phyloP scores from a whole-genome alignment of 2,888 invertebrate species.

The Chalcosyrphus nemorum region DNA sequence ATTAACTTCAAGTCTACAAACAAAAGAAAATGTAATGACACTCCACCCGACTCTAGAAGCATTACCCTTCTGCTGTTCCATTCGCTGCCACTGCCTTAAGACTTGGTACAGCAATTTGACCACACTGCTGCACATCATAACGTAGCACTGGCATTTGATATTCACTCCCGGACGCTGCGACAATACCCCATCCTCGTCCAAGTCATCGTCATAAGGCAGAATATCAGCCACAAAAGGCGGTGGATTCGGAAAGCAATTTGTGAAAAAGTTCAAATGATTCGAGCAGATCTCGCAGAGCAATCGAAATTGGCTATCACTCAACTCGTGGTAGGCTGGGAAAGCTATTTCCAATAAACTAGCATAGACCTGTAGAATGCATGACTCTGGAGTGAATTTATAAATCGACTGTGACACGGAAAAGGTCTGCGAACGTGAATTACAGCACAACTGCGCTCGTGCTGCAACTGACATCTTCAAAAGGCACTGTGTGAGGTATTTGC shows the following conservation, averaged over 20 bases:
- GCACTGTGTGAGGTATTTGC: slow-evolving; percentile 76
- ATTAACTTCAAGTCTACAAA: slow-evolving; percentile 76
- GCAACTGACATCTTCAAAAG: slow-evolving; percentile 59
- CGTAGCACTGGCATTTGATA: slow-evolving; percentile 78
- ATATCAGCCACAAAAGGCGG: slow-evolving; percentile 77
- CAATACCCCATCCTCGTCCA: slow-evolving; percentile 74
- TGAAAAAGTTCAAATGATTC: slow-evolving; percentile 78
- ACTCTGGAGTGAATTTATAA: slow-evolving; percentile 78
- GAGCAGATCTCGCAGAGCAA: slow-evolving; percentile 76
- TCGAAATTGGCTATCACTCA: slow-evolving; percentile 75
- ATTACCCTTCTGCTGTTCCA: slow-evolving; percentile 73
- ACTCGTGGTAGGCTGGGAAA: slow-evolving; percentile 75
- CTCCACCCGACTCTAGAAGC: not conserved
- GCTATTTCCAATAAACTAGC: slow-evolving; percentile 78
- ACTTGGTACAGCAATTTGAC: slow-evolving; percentile 79
- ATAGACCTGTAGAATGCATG: slow-evolving; percentile 79
- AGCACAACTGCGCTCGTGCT: slow-evolving; percentile 34
- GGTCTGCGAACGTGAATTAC: slow-evolving; percentile 19
- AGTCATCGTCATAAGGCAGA: slow-evolving; percentile 76
- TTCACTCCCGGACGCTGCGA: slow-evolving; percentile 14
- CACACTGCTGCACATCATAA: slow-evolving; percentile 78
- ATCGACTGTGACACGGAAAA: slow-evolving; percentile 74
- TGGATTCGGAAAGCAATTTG: slow-evolving; percentile 77
- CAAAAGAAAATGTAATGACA: not conserved
- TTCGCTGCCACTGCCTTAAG: slow-evolving; percentile 78